Conservation (phyloP, 2,113 vertebrate genomes). For the Malurus elegans region DNA sequence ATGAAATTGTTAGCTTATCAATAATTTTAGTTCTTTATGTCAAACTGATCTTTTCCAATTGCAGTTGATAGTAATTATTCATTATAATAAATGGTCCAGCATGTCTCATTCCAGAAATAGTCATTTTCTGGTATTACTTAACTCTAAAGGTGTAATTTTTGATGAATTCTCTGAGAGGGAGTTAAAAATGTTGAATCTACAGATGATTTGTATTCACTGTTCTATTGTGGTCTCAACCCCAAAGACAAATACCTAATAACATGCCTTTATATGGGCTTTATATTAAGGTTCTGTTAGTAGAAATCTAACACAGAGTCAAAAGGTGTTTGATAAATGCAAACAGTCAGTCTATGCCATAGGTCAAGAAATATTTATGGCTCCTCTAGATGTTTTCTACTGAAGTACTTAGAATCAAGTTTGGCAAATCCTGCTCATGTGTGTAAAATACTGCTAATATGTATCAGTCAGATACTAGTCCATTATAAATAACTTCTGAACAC, state of each 20-base stretch:
- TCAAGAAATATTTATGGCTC: neutral
- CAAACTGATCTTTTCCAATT: conserved; percentile 3
- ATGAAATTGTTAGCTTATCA: conserved; percentile 4
- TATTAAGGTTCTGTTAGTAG: neutral
- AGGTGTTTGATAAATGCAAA: neutral
- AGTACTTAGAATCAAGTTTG: neutral
- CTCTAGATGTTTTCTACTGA: neutral
- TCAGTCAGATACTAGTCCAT: neutral
- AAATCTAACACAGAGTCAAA: neutral
- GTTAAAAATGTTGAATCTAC: neutral
- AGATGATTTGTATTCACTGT: neutral
- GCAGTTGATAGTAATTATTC: neutral
- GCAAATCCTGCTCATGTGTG: neutral
- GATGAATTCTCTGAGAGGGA: neutral
- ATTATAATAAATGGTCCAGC: neutral
- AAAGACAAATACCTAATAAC: neutral
- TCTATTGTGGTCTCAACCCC: neutral
- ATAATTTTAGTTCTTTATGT: conserved; percentile 12
- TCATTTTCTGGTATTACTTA: neutral
- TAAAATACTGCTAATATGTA: neutral
- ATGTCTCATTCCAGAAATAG: neutral
- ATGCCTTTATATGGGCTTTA: neutral
- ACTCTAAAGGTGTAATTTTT: neutral
- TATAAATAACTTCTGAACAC: neutral
- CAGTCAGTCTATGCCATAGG: neutral